Conservation (phyloP, 1,140 invertebrate genomes). For the Apis dorsata region DNA sequence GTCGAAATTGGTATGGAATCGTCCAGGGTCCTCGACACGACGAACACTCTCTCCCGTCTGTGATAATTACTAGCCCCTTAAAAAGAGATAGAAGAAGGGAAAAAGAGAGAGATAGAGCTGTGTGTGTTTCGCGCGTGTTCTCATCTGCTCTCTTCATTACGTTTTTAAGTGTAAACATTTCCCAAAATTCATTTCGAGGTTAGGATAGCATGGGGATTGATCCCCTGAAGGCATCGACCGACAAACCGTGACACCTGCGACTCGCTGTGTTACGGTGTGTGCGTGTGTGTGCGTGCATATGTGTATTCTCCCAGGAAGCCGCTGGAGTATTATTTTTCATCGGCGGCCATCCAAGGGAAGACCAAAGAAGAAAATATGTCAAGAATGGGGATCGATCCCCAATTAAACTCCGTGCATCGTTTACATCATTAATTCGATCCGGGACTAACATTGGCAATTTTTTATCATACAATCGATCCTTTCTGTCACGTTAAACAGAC, state of each 20-base stretch:
- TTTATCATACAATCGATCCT: conserved; percentile 15
- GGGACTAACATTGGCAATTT: conserved; percentile 14
- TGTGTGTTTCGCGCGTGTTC: conserved; percentile 36
- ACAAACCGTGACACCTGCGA: conserved; percentile 59
- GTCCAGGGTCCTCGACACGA: conserved; percentile 51
- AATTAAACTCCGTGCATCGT: conserved; percentile 30
- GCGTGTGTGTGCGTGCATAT: conserved; percentile 56
- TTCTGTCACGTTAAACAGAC: conserved; percentile 31
- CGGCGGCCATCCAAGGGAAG: conserved; percentile 32
- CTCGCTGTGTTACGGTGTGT: conserved; percentile 27
- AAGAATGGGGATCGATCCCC: conserved; percentile 63
- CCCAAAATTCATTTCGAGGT: conserved; percentile 47
- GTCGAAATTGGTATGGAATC: conserved; percentile 62
- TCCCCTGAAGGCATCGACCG: conserved; percentile 59
- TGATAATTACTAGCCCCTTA: conserved; percentile 50
- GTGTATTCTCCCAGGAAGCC: conserved; percentile 54
- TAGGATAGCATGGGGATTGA: conserved; percentile 63
- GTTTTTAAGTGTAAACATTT: conserved; percentile 44
- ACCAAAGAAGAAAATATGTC: conserved; percentile 49
- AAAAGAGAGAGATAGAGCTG: conserved; percentile 3
- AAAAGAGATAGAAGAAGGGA: conserved; percentile 26
- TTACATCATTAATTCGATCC: conserved; percentile 19
- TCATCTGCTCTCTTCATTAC: neutral
- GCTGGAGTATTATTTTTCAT: conserved; percentile 45
- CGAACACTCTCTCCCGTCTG: conserved; percentile 34